Evolutionary conservation across 2,888 invertebrate species (phyloP).

Genomic region (Acrocera orbiculus): DNA sequence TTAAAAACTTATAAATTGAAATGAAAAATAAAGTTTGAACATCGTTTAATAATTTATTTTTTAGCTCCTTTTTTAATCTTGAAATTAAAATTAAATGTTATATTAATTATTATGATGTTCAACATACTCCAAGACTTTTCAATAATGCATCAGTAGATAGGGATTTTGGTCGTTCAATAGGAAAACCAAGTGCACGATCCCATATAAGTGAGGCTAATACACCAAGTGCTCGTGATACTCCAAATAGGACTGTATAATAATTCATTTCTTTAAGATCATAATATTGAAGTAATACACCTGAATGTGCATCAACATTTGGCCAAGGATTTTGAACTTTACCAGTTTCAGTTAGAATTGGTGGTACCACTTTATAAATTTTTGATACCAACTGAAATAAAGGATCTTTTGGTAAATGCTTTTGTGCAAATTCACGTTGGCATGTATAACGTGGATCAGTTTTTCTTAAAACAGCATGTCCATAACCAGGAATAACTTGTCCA

Average conservation of each 20-base stretch:
- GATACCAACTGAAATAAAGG: slow-evolving; percentile 62
- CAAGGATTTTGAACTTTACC: slow-evolving; percentile 86
- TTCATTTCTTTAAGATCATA: slow-evolving; percentile 79
- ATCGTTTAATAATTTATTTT: too few relatives aligned
- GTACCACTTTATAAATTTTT: slow-evolving; percentile 66
- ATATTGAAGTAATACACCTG: slow-evolving; percentile 66
- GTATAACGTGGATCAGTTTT: slow-evolving; percentile 71
- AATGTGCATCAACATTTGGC: slow-evolving; percentile 88
- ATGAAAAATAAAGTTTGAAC: too few relatives aligned
- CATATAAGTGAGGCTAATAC: slow-evolving; percentile 62
- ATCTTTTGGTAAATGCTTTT: slow-evolving; percentile 70
- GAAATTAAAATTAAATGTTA: too few relatives aligned
- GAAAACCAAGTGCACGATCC: slow-evolving; percentile 66
- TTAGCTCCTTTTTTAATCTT: too few relatives aligned
- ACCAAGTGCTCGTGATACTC: slow-evolving; percentile 72
- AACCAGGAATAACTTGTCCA: slow-evolving; percentile 73
- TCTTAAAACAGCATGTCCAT: slow-evolving; percentile 75
- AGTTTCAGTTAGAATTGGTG: slow-evolving; percentile 59
- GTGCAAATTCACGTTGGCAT: slow-evolving; percentile 72
- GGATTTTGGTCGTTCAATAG: slow-evolving; percentile 72
- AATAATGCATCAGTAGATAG: slow-evolving; percentile 47
- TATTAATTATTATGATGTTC: too few relatives aligned
- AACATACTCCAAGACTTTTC: too few relatives aligned
- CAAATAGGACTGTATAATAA: slow-evolving; percentile 80
- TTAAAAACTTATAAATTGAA: too few relatives aligned